Evolutionary conservation across 2,797 vertebrate species (phyloP), one percentile per base, ranked within the genome.

Genomic region (Mus minutoides): DNA sequence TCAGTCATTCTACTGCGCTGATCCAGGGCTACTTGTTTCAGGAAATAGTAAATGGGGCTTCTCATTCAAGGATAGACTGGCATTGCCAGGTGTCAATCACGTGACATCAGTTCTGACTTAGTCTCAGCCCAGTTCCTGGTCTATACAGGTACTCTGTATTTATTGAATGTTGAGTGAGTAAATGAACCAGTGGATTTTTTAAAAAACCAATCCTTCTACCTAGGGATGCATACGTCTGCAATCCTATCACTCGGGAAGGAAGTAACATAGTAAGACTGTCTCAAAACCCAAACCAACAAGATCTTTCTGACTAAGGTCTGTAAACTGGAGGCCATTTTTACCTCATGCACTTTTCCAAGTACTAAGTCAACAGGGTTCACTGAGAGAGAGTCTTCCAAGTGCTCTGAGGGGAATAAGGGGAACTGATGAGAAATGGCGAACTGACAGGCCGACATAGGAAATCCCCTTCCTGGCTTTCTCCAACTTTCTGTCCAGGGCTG

Each of bases 251-350:
- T 46, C 46, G 46, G 46, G 46, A 46, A 6, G 43, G 43, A 46
- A 46, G 43, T 46, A 46, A 46, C 43, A 46, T 6, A 75, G 12
- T 77, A 34, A n/a, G n/a, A 43, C 14, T 58, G 40, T 22, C 71
- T 89, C 40, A 76, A 76, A 76, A 43, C 52, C n/a, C 14, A 71
- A 73, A 29, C 86, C 52, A 46, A 60, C 54, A 89, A 46, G 73
- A 87, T 56, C 49, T 40, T 73, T 52, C 85, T 62, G n/a, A 92
- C 89, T 91, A 80, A 83, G 91, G 82, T 94, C 40, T 91, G 77
- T 90, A 62, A n/a, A n/a, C 56, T 67, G 4, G 40, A 85, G 71
- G 26, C 88, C 24, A 71, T 88, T 96, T 97, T 95, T 97, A 46
- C 75, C 79, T 9, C 43, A 46, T 2, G 54, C 22, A 93, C 69